Conservation (phyloP, 2,113 vertebrate genomes). For the Cheirogaleus medius region DNA sequence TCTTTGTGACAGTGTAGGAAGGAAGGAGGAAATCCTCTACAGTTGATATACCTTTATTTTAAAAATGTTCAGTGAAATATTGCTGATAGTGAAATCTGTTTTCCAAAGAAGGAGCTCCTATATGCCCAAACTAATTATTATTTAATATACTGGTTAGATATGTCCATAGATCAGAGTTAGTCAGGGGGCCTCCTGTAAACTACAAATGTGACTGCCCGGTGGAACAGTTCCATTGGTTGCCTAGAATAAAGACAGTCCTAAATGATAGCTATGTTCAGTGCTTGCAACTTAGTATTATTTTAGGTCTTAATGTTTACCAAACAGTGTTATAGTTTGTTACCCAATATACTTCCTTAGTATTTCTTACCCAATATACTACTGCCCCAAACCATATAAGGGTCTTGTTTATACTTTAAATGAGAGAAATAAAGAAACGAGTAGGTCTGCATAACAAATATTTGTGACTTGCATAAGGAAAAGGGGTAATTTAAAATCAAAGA, state of each 20-base stretch:
- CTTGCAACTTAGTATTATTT: neutral
- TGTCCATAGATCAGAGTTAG: neutral
- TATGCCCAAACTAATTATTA: neutral
- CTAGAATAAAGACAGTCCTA: neutral
- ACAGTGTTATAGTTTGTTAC: neutral
- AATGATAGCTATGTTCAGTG: neutral
- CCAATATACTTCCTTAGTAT: neutral
- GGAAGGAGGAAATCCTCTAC: neutral
- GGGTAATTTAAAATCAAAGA: neutral
- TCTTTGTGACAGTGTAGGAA: neutral
- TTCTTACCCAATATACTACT: neutral
- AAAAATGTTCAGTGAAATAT: neutral
- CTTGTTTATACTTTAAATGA: slow-evolving; percentile 2
- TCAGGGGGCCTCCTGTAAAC: neutral
- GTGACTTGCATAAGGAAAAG: neutral
- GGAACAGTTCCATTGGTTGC: neutral
- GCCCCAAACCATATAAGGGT: neutral
- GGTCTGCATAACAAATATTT: neutral
- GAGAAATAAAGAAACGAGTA: slow-evolving; percentile 4
- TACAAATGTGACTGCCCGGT: neutral
- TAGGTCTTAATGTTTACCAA: neutral
- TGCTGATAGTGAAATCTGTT: neutral
- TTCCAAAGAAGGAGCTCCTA: neutral
- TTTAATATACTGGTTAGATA: neutral
- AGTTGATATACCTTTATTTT: neutral